Conservation (phyloP, 2,113 vertebrate species). For the Gopherus flavomarginatus region DNA sequence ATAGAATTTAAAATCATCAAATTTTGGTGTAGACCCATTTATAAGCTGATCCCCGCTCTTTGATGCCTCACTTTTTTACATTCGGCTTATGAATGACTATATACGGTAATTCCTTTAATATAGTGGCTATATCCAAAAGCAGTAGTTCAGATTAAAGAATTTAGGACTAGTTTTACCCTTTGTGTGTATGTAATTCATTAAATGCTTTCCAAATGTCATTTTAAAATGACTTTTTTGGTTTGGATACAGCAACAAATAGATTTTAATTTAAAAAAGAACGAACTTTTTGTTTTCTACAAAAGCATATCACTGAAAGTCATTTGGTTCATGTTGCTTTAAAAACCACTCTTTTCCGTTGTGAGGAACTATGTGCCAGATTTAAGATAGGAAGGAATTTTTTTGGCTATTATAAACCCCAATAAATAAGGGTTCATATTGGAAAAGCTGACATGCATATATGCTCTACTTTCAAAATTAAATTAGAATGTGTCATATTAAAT, state of each 20-base stretch:
- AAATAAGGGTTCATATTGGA: background rate
- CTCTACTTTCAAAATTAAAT: background rate
- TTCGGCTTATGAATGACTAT: too few species aligned
- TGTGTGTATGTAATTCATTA: background rate
- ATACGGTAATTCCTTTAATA: background rate
- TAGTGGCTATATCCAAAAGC: background rate
- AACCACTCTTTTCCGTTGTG: background rate
- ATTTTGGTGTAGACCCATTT: too few species aligned
- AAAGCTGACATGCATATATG: background rate
- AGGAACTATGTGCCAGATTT: background rate
- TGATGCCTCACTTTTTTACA: too few species aligned
- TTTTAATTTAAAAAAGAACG: background rate
- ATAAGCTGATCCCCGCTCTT: too few species aligned
- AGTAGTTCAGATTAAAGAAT: background rate
- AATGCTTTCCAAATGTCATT: background rate
- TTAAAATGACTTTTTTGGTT: background rate
- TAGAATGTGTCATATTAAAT: background rate
- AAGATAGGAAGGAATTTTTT: background rate
- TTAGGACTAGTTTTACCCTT: background rate
- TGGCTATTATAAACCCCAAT: background rate
- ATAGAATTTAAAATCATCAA: too few species aligned
- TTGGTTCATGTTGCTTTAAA: background rate
- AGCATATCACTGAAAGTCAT: background rate
- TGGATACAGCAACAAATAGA: background rate
- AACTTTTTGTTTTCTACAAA: background rate